Conservation (phyloP, 2,113 vertebrate species). For the Rhadina sibilatrix region DNA sequence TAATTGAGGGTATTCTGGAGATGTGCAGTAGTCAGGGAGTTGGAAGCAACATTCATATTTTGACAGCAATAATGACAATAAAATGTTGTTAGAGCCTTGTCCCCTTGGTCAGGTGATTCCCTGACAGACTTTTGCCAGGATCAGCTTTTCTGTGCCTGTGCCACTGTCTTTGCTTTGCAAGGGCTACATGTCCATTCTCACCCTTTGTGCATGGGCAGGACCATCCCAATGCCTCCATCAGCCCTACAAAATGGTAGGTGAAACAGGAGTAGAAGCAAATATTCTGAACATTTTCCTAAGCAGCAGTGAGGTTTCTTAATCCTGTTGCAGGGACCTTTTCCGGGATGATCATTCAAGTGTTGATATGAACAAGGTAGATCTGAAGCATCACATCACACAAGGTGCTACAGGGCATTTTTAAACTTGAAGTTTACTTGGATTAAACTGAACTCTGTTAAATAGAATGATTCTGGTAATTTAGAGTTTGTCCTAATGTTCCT, state of each 20-base stretch:
- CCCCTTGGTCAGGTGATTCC: background rate
- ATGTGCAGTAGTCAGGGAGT: background rate
- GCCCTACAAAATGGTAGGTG: background rate
- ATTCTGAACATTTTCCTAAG: background rate
- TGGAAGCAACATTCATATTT: background rate
- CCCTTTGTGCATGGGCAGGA: rapidly evolving
- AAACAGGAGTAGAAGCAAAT: background rate
- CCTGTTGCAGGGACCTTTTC: background rate
- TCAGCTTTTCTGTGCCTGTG: background rate
- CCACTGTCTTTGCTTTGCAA: background rate
- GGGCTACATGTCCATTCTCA: background rate
- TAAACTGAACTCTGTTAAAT: background rate
- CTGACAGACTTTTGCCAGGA: background rate
- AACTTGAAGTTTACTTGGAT: background rate
- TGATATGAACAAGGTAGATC: background rate
- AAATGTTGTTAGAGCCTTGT: background rate
- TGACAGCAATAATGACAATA: background rate
- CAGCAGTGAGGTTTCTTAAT: background rate
- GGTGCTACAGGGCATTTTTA: background rate
- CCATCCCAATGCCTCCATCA: background rate
- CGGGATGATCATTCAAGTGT: background rate
- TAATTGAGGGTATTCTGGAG: background rate
- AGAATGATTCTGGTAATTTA: background rate
- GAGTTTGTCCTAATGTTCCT: background rate
- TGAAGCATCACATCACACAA: background rate